Evolutionary conservation across 2,888 invertebrate species (phyloP).

Genomic region (Drymonia ruficornis): DNA sequence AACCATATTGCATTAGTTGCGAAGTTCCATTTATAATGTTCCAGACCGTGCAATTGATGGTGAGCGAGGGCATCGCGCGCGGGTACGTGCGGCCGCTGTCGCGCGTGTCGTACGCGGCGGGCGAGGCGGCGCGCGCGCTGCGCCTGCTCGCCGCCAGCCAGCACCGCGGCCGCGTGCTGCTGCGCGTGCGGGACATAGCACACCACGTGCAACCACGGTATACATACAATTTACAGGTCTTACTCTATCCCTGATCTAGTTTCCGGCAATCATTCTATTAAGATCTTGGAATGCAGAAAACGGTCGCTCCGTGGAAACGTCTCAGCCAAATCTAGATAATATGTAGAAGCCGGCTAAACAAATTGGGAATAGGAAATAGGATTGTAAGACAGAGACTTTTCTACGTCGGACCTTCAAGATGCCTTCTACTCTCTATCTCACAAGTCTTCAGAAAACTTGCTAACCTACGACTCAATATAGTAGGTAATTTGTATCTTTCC

Average conservation of each 20-base stretch:
- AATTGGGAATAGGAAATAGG: too few relatives aligned
- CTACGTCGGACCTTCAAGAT: too few relatives aligned
- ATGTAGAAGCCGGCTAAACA: too few relatives aligned
- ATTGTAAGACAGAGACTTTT: too few relatives aligned
- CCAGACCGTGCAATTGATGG: conserved; percentile 50
- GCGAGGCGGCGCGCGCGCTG: conserved; percentile 45
- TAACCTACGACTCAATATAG: too few relatives aligned
- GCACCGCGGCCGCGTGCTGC: conserved; percentile 30
- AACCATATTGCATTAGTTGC: neutral
- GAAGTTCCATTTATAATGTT: conserved; percentile 18
- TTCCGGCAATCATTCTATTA: neutral
- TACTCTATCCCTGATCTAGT: too few relatives aligned
- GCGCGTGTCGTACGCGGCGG: conserved; percentile 53
- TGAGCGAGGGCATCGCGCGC: conserved; percentile 57
- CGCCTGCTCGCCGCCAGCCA: conserved; percentile 15
- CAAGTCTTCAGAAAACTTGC: too few relatives aligned
- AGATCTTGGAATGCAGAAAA: too few relatives aligned
- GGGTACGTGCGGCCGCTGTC: conserved; percentile 65
- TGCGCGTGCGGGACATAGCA: conserved; percentile 12
- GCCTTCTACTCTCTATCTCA: too few relatives aligned
- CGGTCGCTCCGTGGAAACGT: too few relatives aligned
- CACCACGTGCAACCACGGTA: conserved; percentile 29
- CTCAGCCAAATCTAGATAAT: too few relatives aligned
- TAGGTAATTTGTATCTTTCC: neutral
- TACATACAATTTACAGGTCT: too few relatives aligned